These are phyloP conservation scores for Archocentrus centrarchus DNA, from an alignment of 2,113 vertebrate species.

Conservation along the genomic window DNA sequence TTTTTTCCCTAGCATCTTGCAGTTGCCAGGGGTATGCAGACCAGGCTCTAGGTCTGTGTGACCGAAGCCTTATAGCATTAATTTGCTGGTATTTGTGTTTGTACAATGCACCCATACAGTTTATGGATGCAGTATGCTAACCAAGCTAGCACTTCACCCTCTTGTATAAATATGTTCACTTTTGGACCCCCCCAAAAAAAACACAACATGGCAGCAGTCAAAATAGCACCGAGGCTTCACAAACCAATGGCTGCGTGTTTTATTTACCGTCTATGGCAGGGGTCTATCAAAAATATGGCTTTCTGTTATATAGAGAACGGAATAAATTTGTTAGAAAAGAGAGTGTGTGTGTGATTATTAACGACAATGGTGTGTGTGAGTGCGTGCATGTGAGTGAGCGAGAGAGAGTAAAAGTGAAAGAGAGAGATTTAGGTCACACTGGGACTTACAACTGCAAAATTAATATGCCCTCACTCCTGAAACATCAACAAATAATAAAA, in stretches of 20 bases:
- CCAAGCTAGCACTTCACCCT: background rate
- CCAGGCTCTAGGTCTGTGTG: background rate
- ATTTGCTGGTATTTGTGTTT: background rate
- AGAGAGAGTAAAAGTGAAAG: background rate
- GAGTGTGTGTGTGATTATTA: conserved; percentile 19
- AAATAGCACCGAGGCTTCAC: background rate
- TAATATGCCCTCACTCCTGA: conserved; percentile 56
- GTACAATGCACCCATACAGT: too few species aligned
- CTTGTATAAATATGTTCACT: background rate
- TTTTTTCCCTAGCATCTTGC: background rate
- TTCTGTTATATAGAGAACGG: conserved; percentile 7
- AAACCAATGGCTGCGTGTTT: conserved; percentile 22
- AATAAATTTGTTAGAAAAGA: conserved; percentile 22
- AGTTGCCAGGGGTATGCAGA: background rate
- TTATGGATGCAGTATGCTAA: too few species aligned
- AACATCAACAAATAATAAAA: conserved; percentile 77
- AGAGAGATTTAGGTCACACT: conserved; percentile 44
- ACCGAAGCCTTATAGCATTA: background rate
- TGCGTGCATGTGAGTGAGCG: background rate
- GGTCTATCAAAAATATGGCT: conserved; percentile 14
- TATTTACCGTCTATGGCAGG: background rate
- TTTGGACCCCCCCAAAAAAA: background rate
- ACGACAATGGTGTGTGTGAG: conserved; percentile 11
- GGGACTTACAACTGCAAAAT: conserved; percentile 64
- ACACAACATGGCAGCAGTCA: background rate